Percentiles rank a stretch among this genome's conserved stretches.
Evolutionary conservation across 2,888 invertebrate genomes (phyloP).

Genomic region (Phyllotreta cruciferae): DNA sequence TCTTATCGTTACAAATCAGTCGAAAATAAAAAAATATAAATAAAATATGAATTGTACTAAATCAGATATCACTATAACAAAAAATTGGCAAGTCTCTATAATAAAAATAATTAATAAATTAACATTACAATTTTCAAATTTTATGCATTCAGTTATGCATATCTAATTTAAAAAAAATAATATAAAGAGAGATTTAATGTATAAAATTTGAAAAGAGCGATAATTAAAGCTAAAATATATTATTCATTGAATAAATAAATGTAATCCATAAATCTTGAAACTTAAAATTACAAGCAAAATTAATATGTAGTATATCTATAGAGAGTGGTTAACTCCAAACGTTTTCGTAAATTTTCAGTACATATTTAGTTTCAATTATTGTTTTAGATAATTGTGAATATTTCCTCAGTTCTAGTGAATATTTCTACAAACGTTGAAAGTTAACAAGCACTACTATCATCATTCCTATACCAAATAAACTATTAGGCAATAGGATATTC

Average conservation of each 20-base stretch:
- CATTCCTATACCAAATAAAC: slow-evolving; percentile 26
- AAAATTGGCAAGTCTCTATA: slow-evolving; percentile 17
- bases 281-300: slow-evolving; percentile 4
- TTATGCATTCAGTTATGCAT: background rate
- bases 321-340: slow-evolving; percentile 1
- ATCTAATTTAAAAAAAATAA: background rate
- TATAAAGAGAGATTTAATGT: background rate
- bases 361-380: too few species aligned
- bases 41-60: slow-evolving; percentile 44
- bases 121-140: background rate
- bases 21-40: slow-evolving; percentile 41
- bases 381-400: too few species aligned
- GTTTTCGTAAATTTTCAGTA: background rate
- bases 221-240: slow-evolving; percentile 19
- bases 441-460: slow-evolving; percentile 2
- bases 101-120: slow-evolving; percentile 19
- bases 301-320: background rate
- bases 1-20: slow-evolving; percentile 42
- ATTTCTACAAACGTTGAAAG: slow-evolving; percentile 1
- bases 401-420: too few species aligned
- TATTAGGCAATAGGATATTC: slow-evolving; percentile 9
- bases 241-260: slow-evolving; percentile 29
- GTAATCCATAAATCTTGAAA: slow-evolving; percentile 21
- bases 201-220: background rate
- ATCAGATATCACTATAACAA: slow-evolving; percentile 36